These are phyloP conservation scores for Polydrusus tereticollis DNA, from an alignment of 2,888 invertebrate species.

Conservation along the genomic window DNA sequence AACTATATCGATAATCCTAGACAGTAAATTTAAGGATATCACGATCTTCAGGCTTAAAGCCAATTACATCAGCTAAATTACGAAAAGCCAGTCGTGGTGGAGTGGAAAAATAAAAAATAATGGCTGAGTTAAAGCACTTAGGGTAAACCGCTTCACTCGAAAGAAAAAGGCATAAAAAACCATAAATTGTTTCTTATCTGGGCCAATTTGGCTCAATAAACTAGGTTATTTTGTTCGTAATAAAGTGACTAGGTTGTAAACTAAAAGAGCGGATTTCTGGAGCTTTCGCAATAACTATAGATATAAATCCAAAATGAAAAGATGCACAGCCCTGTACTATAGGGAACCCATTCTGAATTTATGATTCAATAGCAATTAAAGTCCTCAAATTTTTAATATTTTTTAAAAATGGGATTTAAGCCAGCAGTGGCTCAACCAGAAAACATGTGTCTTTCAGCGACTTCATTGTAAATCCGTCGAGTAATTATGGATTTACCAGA, in stretches of 20 bases:
- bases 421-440: too few species aligned
- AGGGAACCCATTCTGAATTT: too few species aligned
- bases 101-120: conserved; percentile 16
- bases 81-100: conserved; percentile 1
- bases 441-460: too few species aligned
- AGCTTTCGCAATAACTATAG: too few species aligned
- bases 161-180: conserved; percentile 14
- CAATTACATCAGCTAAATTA: conserved; percentile 9
- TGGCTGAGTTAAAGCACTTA: conserved; percentile 1
- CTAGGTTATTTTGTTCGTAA: conserved; percentile 3
- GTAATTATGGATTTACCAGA: too few species aligned
- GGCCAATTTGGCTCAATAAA: neutral
- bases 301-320: too few species aligned
- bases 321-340: too few species aligned
- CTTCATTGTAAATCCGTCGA: too few species aligned
- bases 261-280: neutral
- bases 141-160: conserved; percentile 11
- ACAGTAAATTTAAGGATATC: conserved; percentile 3
- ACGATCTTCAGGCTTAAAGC: conserved; percentile 2
- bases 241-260: neutral
- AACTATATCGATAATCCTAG: neutral
- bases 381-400: too few species aligned
- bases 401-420: too few species aligned
- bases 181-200: conserved; percentile 9
- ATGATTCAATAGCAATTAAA: too few species aligned